These are phyloP conservation scores for Okapia johnstoni DNA, from an alignment of 2,113 vertebrate genomes.

Conservation along the genomic window DNA sequence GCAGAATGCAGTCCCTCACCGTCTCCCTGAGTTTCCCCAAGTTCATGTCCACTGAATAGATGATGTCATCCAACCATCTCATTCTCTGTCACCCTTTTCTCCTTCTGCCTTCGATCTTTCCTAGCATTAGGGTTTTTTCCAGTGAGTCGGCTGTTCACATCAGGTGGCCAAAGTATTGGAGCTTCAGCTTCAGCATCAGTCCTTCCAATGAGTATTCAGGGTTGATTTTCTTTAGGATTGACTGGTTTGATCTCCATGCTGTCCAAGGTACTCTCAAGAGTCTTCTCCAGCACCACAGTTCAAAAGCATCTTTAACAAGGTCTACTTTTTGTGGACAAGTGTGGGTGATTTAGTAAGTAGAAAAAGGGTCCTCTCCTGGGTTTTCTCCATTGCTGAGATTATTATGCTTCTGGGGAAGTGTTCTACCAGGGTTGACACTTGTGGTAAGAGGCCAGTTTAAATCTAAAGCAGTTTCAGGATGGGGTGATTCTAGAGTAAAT, in stretches of 20 bases:
- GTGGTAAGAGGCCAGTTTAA: constrained; percentile 28
- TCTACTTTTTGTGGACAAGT: not conserved
- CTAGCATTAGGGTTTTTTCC: not conserved
- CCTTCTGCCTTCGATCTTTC: not conserved
- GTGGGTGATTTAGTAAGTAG: not conserved
- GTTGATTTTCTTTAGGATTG: not conserved
- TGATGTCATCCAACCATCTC: not conserved
- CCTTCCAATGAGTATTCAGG: not conserved
- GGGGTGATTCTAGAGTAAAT: not conserved
- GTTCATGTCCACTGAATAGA: not conserved
- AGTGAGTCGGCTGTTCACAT: not conserved
- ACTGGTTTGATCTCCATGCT: not conserved
- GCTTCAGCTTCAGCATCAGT: not conserved
- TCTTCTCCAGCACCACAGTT: not conserved
- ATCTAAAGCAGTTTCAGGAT: constrained; percentile 21
- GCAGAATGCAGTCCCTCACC: not conserved
- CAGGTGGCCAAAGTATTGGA: not conserved
- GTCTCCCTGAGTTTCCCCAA: not conserved
- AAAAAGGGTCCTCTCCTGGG: not conserved
- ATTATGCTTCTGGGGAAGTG: constrained; percentile 23
- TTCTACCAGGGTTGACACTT: constrained; percentile 23
- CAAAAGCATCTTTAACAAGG: constrained; percentile 8
- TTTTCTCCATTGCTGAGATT: not conserved
- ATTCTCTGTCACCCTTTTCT: not conserved
- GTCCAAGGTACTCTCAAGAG: not conserved